These are phyloP conservation scores for Meles meles DNA, from an alignment of 2,113 vertebrate species.

Conservation along the genomic window DNA sequence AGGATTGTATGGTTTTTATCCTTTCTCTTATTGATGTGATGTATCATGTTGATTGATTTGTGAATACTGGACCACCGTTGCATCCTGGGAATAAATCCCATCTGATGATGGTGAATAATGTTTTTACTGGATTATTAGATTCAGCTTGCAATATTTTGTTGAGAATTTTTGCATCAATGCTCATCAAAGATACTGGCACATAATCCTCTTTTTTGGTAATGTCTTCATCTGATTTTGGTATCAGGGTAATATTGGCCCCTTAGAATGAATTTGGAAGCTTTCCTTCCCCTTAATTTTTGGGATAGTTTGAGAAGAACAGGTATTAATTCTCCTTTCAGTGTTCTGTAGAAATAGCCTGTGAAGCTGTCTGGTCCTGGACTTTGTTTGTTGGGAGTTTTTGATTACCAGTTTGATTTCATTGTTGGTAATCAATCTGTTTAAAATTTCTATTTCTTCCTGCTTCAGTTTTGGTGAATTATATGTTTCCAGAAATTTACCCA, in stretches of 20 bases:
- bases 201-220: no score
- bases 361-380: background rate
- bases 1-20: no score
- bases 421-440: background rate
- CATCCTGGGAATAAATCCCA: background rate
- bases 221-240: no score
- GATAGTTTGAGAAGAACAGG: background rate
- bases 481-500: background rate
- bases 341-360: background rate
- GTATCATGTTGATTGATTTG: background rate
- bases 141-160: no score
- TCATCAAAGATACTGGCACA: no score
- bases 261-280: background rate
- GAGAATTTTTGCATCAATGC: no score
- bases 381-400: background rate
- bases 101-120: no score
- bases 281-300: background rate
- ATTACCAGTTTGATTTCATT: background rate
- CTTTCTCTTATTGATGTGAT: no score
- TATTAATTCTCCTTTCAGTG: background rate
- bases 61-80: background rate
- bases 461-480: background rate
- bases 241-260: no score
- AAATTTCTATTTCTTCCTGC: background rate
- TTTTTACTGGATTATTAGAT: no score